Conservation (phyloP, 2,113 vertebrate species). For the Stercorarius parasiticus region DNA sequence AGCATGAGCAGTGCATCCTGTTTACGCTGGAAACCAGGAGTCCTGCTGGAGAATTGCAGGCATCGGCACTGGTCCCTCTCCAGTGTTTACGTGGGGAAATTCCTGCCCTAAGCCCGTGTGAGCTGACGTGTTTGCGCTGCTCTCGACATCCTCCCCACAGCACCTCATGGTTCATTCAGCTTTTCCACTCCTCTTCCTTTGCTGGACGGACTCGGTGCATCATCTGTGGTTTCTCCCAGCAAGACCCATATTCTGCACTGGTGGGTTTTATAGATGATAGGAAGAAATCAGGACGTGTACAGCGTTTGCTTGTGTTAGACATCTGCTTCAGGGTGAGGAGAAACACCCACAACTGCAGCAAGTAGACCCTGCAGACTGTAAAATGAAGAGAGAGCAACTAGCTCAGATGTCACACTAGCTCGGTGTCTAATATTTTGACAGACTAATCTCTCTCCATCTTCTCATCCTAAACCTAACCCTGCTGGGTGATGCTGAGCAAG, state of each 20-base stretch:
- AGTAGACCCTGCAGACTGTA: fast-evolving
- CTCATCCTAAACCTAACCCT: background rate
- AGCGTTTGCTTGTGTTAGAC: fast-evolving
- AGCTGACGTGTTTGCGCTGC: background rate
- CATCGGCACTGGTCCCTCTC: fast-evolving
- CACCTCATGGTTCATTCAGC: background rate
- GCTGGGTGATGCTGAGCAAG: background rate
- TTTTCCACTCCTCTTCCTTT: background rate
- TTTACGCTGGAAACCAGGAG: background rate
- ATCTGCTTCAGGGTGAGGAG: background rate
- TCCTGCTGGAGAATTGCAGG: background rate
- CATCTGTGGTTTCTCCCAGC: fast-evolving
- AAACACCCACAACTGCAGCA: background rate
- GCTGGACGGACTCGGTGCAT: background rate
- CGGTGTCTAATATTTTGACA: background rate
- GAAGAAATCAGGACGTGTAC: fast-evolving
- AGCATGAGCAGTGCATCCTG: background rate
- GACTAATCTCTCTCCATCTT: background rate
- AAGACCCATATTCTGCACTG: fast-evolving
- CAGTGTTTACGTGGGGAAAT: background rate
- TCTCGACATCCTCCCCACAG: background rate
- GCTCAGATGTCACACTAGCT: background rate
- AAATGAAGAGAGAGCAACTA: background rate
- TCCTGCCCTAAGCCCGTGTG: background rate
- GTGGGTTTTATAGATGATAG: background rate